A percentile compares a stretch with the other conserved stretches of the same genome.
Conservation (phyloP, 2,888 invertebrate species). For the Ichneumoninae sp. region DNA sequence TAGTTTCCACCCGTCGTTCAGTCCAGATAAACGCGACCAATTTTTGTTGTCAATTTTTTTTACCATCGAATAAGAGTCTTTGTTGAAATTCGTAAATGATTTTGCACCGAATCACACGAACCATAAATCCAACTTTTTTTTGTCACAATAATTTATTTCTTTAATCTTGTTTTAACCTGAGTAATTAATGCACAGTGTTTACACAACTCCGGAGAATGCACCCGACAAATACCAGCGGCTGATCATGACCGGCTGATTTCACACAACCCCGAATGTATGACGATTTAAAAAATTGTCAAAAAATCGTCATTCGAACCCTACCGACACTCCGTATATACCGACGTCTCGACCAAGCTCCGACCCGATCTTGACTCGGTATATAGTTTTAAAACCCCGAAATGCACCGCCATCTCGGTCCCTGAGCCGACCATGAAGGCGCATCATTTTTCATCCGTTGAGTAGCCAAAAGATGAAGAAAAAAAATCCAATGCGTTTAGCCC, state of each 20-base stretch:
- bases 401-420: constrained; percentile 16
- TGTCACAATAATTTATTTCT: constrained; percentile 9
- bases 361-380: constrained; percentile 27
- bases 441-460: not conserved
- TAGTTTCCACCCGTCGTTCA: constrained; percentile 32
- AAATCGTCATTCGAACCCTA: constrained; percentile 28
- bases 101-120: constrained; percentile 87
- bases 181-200: constrained; percentile 35
- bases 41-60: constrained; percentile 9
- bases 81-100: constrained; percentile 82
- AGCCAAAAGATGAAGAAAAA: not conserved
- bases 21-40: constrained; percentile 38
- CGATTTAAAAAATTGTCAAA: not conserved
- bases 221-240: constrained; percentile 71
- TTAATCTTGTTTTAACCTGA: constrained; percentile 61
- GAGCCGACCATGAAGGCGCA: constrained; percentile 9
- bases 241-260: constrained; percentile 78
- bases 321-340: not conserved
- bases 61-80: not conserved
- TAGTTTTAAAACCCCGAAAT: constrained; percentile 17
- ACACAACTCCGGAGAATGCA: constrained; percentile 58
- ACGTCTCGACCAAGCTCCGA: constrained; percentile 39
- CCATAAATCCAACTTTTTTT: constrained; percentile 61
- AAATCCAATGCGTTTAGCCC: constrained; percentile 16
- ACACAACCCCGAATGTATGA: constrained; percentile 62